Evolutionary conservation across 2,113 vertebrate genomes (phyloP).

Genomic region (Burhinus bistriatus): DNA sequence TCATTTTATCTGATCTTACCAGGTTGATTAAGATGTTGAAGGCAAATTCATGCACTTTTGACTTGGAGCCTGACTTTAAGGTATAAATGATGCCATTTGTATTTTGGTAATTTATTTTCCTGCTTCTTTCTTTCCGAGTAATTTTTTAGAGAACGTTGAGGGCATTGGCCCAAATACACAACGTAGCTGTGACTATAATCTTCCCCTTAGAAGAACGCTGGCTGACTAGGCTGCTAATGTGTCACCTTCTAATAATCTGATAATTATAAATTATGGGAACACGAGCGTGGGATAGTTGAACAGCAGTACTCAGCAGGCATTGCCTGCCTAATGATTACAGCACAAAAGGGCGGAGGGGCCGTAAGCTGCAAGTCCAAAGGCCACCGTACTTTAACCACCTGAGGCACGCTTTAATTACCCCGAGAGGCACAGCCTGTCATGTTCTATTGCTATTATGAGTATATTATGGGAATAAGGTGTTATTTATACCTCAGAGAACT

Average conservation of each 20-base stretch:
- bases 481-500: conserved; percentile 42
- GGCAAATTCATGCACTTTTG: background rate
- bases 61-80: background rate
- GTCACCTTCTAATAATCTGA: conserved; percentile 65
- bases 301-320: background rate
- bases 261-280: conserved; percentile 70
- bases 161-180: background rate
- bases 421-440: conserved; percentile 4
- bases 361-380: conserved; percentile 20
- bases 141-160: background rate
- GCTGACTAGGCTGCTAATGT: conserved; percentile 49
- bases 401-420: conserved; percentile 47
- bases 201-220: conserved; percentile 2
- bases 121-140: background rate
- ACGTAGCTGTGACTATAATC: background rate
- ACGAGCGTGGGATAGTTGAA: conserved; percentile 33
- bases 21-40: background rate
- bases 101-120: background rate
- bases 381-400: background rate
- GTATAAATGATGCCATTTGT: background rate
- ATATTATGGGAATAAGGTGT: conserved; percentile 19
- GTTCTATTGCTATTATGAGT: background rate
- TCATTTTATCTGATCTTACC: background rate
- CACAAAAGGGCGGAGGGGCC: background rate
- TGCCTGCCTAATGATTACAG: background rate